These are phyloP conservation scores for Neodon shergylaensis DNA, from an alignment of 2,113 vertebrate genomes.

Conservation along the genomic window DNA sequence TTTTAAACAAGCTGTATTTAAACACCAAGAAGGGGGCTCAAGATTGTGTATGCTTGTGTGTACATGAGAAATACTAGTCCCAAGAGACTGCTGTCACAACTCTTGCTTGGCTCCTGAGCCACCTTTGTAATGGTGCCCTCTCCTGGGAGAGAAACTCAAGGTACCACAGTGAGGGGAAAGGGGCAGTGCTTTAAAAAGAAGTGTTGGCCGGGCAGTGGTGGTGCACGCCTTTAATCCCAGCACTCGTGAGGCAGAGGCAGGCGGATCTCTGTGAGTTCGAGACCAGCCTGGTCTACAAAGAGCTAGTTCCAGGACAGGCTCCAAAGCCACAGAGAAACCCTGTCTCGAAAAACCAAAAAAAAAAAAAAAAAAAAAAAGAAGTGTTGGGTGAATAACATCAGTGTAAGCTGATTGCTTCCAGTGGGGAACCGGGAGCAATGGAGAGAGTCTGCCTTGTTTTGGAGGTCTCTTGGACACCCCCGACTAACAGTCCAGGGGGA, in stretches of 20 bases:
- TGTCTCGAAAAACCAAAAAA: too few species aligned
- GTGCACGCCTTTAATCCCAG: too few species aligned
- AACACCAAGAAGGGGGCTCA: not conserved
- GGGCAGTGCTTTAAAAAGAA: not conserved
- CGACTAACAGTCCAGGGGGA: not conserved
- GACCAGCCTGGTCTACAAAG: too few species aligned
- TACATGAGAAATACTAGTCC: rapidly evolving
- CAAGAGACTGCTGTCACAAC: rapidly evolving
- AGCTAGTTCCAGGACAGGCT: too few species aligned
- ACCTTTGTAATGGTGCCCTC: too few species aligned
- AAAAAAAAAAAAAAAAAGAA: not conserved
- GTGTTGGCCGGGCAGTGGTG: too few species aligned
- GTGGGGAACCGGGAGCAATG: not conserved
- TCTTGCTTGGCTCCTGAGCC: not conserved
- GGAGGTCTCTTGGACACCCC: not conserved
- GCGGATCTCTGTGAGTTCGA: too few species aligned
- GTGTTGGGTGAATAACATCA: not conserved
- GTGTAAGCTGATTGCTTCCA: not conserved
- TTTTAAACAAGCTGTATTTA: not conserved
- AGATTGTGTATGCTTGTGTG: not conserved
- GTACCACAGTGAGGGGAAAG: not conserved
- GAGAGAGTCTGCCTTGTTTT: not conserved
- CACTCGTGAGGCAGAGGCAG: too few species aligned
- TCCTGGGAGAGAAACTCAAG: not conserved
- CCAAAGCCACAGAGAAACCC: too few species aligned